Evolutionary conservation across 2,113 vertebrate genomes (phyloP).

Genomic region (Caranx melampygus): DNA sequence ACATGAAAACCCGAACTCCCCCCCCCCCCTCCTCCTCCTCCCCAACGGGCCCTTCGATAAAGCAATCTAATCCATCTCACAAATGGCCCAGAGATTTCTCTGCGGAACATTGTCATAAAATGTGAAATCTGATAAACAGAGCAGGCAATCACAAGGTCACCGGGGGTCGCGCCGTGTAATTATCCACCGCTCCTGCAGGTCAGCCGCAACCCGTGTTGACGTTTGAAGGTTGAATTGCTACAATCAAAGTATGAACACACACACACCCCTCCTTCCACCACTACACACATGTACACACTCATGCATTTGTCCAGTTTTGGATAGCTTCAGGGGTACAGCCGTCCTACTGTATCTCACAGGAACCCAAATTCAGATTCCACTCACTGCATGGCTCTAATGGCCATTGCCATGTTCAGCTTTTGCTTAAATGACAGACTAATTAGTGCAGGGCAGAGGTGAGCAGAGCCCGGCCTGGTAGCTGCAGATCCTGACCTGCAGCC

Average conservation of each 20-base stretch:
- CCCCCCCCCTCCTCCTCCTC: constrained; percentile 29
- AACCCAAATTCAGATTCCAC: constrained; percentile 69
- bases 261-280: background rate
- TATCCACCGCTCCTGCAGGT: constrained; percentile 84
- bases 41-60: constrained; percentile 77
- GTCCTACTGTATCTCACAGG: constrained; percentile 27
- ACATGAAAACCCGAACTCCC: constrained; percentile 81
- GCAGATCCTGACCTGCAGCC: constrained; percentile 9
- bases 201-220: constrained; percentile 79
- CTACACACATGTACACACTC: constrained; percentile 8
- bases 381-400: constrained; percentile 45
- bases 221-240: constrained; percentile 90
- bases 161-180: constrained; percentile 85
- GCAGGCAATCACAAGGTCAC: constrained; percentile 78
- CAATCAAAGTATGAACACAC: constrained; percentile 87
- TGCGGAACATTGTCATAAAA: constrained; percentile 83
- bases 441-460: constrained; percentile 27
- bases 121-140: constrained; percentile 88
- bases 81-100: constrained; percentile 85
- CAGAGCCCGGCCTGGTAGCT: background rate
- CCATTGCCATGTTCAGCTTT: constrained; percentile 35
- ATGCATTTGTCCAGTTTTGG: constrained; percentile 34
- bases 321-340: constrained; percentile 23
- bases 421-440: constrained; percentile 45
- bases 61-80: constrained; percentile 87